Base-by-base conservation (phyloP, 1,140 invertebrate genomes). In the Idris sp. region DNA sequence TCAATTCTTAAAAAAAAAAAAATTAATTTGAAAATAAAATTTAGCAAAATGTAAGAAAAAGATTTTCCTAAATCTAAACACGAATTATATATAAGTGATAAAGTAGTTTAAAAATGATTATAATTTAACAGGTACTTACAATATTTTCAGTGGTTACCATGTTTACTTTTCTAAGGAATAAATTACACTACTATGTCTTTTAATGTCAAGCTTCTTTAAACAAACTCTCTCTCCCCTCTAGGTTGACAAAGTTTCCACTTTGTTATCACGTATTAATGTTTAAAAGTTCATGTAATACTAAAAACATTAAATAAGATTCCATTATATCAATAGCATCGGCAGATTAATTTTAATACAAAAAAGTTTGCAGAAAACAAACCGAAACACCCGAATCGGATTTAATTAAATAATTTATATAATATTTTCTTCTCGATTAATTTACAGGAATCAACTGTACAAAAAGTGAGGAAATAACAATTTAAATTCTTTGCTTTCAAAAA, bases 191-290 rank as follows among this genome's bases (percentile, higher is more conserved):
- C 56, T 53, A 48, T 74, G 33, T 71, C 72, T 44, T 43, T 51
- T 65, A 61, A 61, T 73, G 77, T 74, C 68, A 77, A 71, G 71
- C 65, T 53, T 77, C 69, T 69, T 64, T 77, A 71, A 79, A 36
- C 71, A 74, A 74, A 77, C 77, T 79, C 74, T 79, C 77, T 77
- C 74, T 79, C 74, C 76, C 76, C 59, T 67, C 73, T 71, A 9
- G 22, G 13, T 10, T 28, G 10, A n/a, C 14, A 18, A 14, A 59
- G 56, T 68, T 62, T 77, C 68, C 69, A 54, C 41, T 77, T 58
- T 48, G 40, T 65, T 71, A 49, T 61, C 48, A 73, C 74, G 49
- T 38, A 69, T 64, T 16, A 11, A 19, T 19, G 48, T 61, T n/a
- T 51, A 69, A 68, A 59, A 31, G 43, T 64, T 59, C 28, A 28